Percentiles rank a stretch among this genome's conserved stretches.
phyloP scores from a whole-genome alignment of 1,140 invertebrate species.

The Halictus rubicundus region DNA sequence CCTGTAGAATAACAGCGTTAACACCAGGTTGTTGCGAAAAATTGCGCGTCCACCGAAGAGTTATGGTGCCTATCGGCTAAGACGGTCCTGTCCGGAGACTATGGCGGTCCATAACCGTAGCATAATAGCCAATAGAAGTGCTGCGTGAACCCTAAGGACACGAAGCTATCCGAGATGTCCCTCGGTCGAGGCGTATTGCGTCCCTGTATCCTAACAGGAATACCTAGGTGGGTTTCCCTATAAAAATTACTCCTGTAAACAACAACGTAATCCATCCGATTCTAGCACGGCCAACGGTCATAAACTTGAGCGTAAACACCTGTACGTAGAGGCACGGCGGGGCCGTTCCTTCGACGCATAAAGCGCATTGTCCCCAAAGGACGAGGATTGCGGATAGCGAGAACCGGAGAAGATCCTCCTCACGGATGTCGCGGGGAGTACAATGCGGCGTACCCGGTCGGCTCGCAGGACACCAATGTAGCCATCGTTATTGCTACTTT shows the following conservation, averaged over 20 bases:
- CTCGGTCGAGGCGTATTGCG: too few relatives aligned
- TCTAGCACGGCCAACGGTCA: not conserved
- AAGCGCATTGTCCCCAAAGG: constrained; percentile 44
- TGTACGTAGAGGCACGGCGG: constrained; percentile 22
- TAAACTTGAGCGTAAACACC: constrained; percentile 57
- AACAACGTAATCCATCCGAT: constrained; percentile 11
- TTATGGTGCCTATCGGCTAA: too few relatives aligned
- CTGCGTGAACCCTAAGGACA: too few relatives aligned
- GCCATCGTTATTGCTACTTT: constrained; percentile 77
- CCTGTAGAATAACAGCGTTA: too few relatives aligned
- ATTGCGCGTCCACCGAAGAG: too few relatives aligned
- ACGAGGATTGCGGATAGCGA: not conserved
- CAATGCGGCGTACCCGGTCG: constrained; percentile 54
- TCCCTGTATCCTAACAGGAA: too few relatives aligned
- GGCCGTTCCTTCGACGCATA: constrained; percentile 14
- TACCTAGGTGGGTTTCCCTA: too few relatives aligned
- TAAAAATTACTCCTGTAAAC: constrained; percentile 16
- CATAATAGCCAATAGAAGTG: too few relatives aligned
- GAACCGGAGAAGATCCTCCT: not conserved
- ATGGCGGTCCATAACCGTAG: too few relatives aligned
- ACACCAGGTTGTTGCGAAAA: too few relatives aligned
- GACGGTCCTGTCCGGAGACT: too few relatives aligned
- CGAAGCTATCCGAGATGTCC: too few relatives aligned
- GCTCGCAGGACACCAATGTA: constrained; percentile 64
- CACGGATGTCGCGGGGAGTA: constrained; percentile 56